Conservation (phyloP, 2,113 vertebrate genomes). For the Empidonax traillii region DNA sequence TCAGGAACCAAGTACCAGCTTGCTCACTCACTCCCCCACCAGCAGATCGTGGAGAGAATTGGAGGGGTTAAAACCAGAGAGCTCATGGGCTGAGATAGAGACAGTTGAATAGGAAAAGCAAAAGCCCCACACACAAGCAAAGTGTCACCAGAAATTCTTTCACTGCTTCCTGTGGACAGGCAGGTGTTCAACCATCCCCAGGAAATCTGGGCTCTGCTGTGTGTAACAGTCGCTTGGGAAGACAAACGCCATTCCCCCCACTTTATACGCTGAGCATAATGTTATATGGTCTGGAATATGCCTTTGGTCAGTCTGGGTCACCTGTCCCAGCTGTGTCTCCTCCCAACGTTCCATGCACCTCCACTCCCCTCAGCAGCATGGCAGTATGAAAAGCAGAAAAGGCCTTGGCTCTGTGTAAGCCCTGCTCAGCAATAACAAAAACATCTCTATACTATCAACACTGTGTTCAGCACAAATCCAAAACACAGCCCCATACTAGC, state of each 20-base stretch:
- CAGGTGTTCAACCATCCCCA: neutral
- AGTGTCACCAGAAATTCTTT: neutral
- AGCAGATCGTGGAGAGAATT: neutral
- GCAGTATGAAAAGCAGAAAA: neutral
- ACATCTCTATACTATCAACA: neutral
- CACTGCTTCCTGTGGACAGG: neutral
- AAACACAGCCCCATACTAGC: neutral
- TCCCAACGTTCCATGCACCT: neutral
- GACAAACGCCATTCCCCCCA: neutral
- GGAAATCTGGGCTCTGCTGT: neutral
- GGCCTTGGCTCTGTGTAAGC: neutral
- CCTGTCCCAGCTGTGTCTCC: neutral
- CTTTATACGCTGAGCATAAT: neutral
- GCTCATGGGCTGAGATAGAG: neutral
- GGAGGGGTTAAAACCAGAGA: neutral
- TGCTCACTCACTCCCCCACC: neutral
- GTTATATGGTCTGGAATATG: neutral
- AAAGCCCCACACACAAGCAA: neutral
- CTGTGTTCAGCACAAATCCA: neutral
- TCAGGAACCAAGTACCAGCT: neutral
- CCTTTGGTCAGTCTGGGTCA: neutral
- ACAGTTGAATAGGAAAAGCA: neutral
- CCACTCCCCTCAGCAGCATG: neutral
- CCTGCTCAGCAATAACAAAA: neutral
- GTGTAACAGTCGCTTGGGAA: neutral